Percentiles rank a stretch among this genome's conserved stretches.
Conservation (phyloP, 2,888 invertebrate genomes). For the Macrophya alboannulata region DNA sequence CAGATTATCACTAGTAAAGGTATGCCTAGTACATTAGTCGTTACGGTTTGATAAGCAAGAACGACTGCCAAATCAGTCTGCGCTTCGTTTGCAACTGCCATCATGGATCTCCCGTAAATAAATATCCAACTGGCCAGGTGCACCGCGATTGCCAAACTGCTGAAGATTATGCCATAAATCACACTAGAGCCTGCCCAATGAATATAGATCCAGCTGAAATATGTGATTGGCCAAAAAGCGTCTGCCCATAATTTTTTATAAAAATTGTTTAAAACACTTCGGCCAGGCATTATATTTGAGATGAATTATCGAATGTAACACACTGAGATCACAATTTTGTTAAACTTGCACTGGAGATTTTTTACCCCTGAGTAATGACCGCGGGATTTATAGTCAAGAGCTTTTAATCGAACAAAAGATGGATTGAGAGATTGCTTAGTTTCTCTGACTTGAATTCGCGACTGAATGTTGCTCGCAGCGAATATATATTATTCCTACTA, state of each 20-base stretch:
- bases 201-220: constrained; percentile 28
- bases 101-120: not conserved
- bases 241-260: not conserved
- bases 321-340: not conserved
- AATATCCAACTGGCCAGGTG: not conserved
- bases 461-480: constrained; percentile 22
- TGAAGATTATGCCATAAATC: constrained; percentile 6
- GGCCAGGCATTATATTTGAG: not conserved
- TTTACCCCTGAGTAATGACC: not conserved
- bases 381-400: not conserved
- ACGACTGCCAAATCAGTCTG: not conserved
- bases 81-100: not conserved
- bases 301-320: not conserved
- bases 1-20: constrained; percentile 22
- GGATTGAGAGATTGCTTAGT: constrained; percentile 13
- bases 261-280: not conserved
- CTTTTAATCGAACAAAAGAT: not conserved
- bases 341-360: not conserved
- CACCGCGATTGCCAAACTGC: not conserved
- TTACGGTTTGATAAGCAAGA: not conserved
- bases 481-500: not conserved
- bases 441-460: not conserved
- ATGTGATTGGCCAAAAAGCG: constrained; percentile 29
- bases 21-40: not conserved
- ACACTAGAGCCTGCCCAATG: constrained; percentile 33